phyloP scores from a whole-genome alignment of 2,888 invertebrate species.

The Tuta absoluta region DNA sequence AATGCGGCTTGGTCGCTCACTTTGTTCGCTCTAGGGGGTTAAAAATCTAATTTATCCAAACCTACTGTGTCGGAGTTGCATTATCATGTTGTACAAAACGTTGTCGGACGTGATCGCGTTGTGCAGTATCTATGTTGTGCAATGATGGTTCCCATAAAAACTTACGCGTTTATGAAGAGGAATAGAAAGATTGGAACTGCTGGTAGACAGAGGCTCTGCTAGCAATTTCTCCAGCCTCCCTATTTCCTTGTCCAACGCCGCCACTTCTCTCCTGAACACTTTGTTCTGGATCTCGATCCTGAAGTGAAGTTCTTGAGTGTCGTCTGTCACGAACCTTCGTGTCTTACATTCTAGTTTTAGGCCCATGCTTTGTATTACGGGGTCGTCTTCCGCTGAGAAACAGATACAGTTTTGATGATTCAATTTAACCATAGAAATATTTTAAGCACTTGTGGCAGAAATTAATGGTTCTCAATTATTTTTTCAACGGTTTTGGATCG shows the following conservation, averaged over 20 bases:
- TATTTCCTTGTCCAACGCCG: conserved; percentile 89
- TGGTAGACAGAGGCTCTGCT: conserved; percentile 81
- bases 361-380: conserved; percentile 93
- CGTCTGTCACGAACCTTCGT: conserved; percentile 90
- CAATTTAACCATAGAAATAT: too few relatives aligned
- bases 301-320: conserved; percentile 90
- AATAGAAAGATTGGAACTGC: conserved; percentile 78
- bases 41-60: too few relatives aligned
- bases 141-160: too few relatives aligned
- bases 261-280: conserved; percentile 92
- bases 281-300: conserved; percentile 95
- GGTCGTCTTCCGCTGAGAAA: conserved; percentile 85
- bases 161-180: conserved; percentile 63
- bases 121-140: too few relatives aligned
- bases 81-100: too few relatives aligned
- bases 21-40: too few relatives aligned
- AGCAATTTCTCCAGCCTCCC: conserved; percentile 86
- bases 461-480: too few relatives aligned
- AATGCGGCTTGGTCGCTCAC: too few relatives aligned
- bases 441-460: too few relatives aligned
- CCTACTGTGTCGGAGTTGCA: too few relatives aligned
- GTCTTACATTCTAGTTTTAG: conserved; percentile 94
- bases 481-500: too few relatives aligned
- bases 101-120: too few relatives aligned
- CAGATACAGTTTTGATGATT: background rate